These are phyloP conservation scores for Xiphias gladius DNA, from an alignment of 2,113 vertebrate genomes.

Conservation along the genomic window DNA sequence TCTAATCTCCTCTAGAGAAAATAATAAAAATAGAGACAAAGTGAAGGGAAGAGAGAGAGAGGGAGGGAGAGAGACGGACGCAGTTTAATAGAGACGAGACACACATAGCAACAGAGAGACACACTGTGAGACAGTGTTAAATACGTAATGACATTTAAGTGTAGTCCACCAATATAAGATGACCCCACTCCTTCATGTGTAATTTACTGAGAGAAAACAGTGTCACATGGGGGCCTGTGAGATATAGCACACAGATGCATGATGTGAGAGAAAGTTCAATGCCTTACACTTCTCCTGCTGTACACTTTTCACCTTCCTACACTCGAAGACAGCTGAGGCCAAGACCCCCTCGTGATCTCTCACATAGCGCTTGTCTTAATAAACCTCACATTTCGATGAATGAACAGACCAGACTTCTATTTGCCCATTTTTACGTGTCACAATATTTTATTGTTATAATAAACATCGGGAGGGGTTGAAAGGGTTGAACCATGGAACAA, in stretches of 20 bases:
- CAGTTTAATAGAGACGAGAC: constrained; percentile 10
- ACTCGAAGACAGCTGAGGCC: neutral
- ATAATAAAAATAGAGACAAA: neutral
- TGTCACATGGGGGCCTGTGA: neutral
- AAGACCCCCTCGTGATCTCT: neutral
- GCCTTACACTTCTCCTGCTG: neutral
- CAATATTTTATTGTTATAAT: neutral
- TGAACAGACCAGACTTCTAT: neutral
- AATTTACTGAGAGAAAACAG: constrained; percentile 32
- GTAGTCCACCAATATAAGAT: constrained; percentile 22
- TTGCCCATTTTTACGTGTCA: neutral
- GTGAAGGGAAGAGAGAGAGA: neutral
- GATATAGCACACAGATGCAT: neutral
- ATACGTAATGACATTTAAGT: constrained; percentile 37
- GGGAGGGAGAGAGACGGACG: neutral
- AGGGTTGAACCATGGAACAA: neutral
- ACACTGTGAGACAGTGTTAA: constrained; percentile 25
- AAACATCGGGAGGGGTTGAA: neutral
- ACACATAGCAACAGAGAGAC: constrained; percentile 18
- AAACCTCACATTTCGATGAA: neutral
- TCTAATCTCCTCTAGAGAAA: constrained; percentile 43
- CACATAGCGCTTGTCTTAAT: neutral
- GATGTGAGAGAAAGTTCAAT: constrained; percentile 21
- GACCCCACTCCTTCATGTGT: constrained; percentile 10
- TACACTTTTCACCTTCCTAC: neutral